These are phyloP conservation scores for Priocnemis perturbator DNA, from an alignment of 2,888 invertebrate genomes.

Conservation along the genomic window DNA sequence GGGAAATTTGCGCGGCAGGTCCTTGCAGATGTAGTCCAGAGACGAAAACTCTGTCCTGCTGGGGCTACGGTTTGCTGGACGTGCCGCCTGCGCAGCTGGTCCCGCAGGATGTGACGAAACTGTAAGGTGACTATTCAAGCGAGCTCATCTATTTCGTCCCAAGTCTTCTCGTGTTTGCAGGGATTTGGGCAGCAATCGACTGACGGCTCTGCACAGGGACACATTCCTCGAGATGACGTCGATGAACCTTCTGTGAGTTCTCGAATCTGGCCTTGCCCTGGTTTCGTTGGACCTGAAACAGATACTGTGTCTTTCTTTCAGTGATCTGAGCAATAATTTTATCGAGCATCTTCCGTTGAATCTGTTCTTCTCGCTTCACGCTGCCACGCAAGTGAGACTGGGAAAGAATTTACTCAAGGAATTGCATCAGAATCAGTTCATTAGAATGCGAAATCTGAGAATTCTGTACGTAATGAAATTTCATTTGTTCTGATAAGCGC, in stretches of 20 bases:
- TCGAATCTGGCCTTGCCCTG: neutral
- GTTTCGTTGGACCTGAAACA: too few relatives aligned
- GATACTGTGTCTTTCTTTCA: slow-evolving; percentile 42
- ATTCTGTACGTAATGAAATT: slow-evolving; percentile 59
- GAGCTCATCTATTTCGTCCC: neutral
- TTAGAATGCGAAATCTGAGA: slow-evolving; percentile 65
- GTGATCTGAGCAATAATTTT: slow-evolving; percentile 68
- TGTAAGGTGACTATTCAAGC: slow-evolving; percentile 75
- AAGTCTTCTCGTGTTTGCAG: slow-evolving; percentile 71
- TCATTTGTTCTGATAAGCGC: neutral
- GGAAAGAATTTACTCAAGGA: slow-evolving; percentile 68
- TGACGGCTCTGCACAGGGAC: slow-evolving; percentile 83
- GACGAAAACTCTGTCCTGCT: slow-evolving; percentile 82
- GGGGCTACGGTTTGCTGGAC: slow-evolving; percentile 80
- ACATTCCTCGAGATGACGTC: slow-evolving; percentile 82
- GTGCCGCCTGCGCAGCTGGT: slow-evolving; percentile 80
- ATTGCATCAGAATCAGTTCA: slow-evolving; percentile 66
- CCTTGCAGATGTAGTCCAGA: slow-evolving; percentile 82
- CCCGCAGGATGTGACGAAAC: slow-evolving; percentile 80
- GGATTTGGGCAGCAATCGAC: slow-evolving; percentile 83
- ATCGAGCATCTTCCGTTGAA: slow-evolving; percentile 69
- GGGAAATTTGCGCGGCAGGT: slow-evolving; percentile 79
- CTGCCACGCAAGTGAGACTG: slow-evolving; percentile 64
- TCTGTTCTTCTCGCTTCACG: slow-evolving; percentile 66
- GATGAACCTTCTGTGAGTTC: slow-evolving; percentile 77